Evolutionary conservation across 2,797 vertebrate genomes (phyloP), one percentile per base, ranked within the genome.

Genomic region (Pangasius macronema): DNA sequence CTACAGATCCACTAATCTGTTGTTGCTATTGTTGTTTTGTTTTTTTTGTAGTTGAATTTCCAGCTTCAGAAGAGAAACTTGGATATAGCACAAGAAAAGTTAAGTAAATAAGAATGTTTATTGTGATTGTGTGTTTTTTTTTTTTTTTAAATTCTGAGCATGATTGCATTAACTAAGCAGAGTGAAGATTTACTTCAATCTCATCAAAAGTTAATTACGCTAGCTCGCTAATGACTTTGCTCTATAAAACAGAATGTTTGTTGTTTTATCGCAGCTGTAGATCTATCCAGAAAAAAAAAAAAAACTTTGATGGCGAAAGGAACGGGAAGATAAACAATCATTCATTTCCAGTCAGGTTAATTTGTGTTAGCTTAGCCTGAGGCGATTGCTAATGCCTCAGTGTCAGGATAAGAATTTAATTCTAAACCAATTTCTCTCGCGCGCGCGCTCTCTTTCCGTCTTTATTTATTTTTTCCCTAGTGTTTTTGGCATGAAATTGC

Each of bases 321-420:
- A 65, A 80, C 0, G 9, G 18, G n/a, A 46, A 5, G 46, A 1
- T 16, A 68, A 39, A n/a, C 16, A 30, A 33, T 70, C 49, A 30
- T 70, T 70, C 2, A 42, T 81, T 39, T 68, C 53, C 76, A 86
- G 46, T 67, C 10, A 22, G 59, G 75, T 79, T 86, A 65, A 80
- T 86, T 53, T 80, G 33, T 51, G 65, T 80, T 57, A 72, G 65
- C 67, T 73, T 61, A 86, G 77, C 77, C 79, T 83, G 59, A 22
- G 70, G 86, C 83, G 70, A 39, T 86, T 13, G 68, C 20, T 73
- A 76, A 67, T 18, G 55, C 46, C 39, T 73, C 8, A 86, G 33
- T 33, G 4, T 42, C 39, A 36, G 39, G 63, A 18, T 27, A 79
- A 33, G 46, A 63, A 61, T 59, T 53, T 13, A 83, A 20, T 86